These are phyloP conservation scores for Andrena praecox DNA, from an alignment of 2,888 invertebrate genomes.

Conservation along the genomic window DNA sequence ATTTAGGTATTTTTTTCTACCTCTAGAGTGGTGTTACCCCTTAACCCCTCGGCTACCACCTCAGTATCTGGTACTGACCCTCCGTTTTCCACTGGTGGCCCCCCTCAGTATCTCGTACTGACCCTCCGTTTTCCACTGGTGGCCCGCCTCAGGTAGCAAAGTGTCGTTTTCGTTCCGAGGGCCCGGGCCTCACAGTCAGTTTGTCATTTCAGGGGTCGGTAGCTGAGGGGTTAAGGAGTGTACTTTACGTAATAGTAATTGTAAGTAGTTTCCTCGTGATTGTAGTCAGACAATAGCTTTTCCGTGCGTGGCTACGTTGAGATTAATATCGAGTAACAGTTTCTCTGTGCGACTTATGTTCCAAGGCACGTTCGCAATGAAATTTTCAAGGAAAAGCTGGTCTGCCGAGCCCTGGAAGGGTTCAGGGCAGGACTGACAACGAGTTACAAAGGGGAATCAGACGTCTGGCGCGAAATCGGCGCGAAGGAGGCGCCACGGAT, in stretches of 20 bases:
- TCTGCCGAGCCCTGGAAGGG: conserved; percentile 2
- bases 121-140: no score
- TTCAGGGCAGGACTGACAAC: conserved; percentile 52
- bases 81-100: no score
- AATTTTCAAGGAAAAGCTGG: background rate
- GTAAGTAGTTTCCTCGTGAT: background rate
- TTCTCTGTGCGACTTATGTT: background rate
- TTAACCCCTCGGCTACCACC: no score
- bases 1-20: no score
- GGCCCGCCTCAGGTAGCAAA: no score
- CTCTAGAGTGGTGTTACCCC: no score
- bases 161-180: no score
- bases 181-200: no score
- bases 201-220: no score
- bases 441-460: conserved; percentile 64
- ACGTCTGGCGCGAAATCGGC: conserved; percentile 68
- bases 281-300: background rate
- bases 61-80: no score
- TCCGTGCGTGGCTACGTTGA: background rate
- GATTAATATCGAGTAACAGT: background rate
- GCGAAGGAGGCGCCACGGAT: conserved; percentile 70
- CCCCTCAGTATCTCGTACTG: no score
- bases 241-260: background rate
- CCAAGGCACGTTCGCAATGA: background rate
- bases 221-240: background rate